Conservation (phyloP, 2,888 invertebrate genomes). For the Caenorhabditis afra region DNA sequence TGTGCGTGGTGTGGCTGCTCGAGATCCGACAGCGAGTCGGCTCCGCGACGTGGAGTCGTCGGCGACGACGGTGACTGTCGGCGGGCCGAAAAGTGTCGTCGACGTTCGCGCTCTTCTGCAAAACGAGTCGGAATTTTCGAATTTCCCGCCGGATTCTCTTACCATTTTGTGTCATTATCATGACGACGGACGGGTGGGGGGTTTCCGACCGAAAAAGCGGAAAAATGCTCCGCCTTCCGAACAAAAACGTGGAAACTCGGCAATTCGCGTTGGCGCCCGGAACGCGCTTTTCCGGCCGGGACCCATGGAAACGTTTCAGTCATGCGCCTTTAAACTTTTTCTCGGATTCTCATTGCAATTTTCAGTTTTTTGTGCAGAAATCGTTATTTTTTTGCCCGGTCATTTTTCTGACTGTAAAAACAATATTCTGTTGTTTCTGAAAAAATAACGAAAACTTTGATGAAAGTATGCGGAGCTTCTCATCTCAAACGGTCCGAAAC, state of each 20-base stretch:
- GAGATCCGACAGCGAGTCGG: too few relatives aligned
- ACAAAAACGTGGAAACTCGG: too few relatives aligned
- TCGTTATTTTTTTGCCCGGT: too few relatives aligned
- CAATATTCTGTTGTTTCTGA: too few relatives aligned
- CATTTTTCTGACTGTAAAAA: too few relatives aligned
- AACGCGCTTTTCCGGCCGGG: not conserved
- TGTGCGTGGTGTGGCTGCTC: constrained; percentile 23
- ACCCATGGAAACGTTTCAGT: not conserved
- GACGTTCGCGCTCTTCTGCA: not conserved
- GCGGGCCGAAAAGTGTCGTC: constrained; percentile 2
- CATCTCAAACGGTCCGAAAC: too few relatives aligned
- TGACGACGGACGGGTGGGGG: not conserved
- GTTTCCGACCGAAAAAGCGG: not conserved
- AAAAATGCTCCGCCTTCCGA: not conserved
- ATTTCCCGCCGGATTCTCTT: not conserved
- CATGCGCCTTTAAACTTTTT: constrained; percentile 10
- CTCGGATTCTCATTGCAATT: too few relatives aligned
- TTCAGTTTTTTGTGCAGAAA: not conserved
- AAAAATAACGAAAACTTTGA: too few relatives aligned
- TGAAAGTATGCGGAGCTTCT: too few relatives aligned
- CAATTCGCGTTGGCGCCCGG: not conserved
- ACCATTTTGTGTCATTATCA: not conserved
- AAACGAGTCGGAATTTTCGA: too few relatives aligned
- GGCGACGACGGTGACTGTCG: constrained; percentile 35
- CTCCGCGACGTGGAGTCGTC: not conserved